Evolutionary conservation across 2,888 invertebrate species (phyloP).

Genomic region (Diarsia brunnea): DNA sequence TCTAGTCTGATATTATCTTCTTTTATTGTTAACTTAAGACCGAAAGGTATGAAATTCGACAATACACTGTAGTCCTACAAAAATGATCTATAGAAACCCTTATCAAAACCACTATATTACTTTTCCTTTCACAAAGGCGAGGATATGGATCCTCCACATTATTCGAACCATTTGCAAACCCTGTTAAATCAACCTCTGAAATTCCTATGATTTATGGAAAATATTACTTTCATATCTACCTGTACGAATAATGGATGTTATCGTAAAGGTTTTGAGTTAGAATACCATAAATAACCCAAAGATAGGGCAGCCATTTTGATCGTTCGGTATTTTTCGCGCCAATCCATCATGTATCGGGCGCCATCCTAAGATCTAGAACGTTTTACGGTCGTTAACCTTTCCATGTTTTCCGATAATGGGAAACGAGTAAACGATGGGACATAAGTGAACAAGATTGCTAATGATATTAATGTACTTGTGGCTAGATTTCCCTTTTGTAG

Average conservation of each 20-base stretch:
- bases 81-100: slow-evolving; percentile 17
- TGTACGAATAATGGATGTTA: slow-evolving; percentile 39
- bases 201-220: slow-evolving; percentile 35
- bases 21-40: background rate
- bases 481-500: slow-evolving; percentile 11
- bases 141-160: slow-evolving; percentile 33
- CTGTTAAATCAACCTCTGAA: slow-evolving; percentile 37
- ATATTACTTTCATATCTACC: slow-evolving; percentile 44
- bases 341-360: slow-evolving; percentile 21
- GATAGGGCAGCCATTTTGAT: slow-evolving; percentile 14
- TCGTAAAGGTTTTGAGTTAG: slow-evolving; percentile 24
- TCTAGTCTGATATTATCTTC: background rate
- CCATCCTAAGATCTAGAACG: slow-evolving; percentile 34
- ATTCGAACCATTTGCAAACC: slow-evolving; percentile 43
- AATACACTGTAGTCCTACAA: background rate
- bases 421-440: slow-evolving; percentile 11
- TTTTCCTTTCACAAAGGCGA: slow-evolving; percentile 26
- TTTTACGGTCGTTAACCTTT: slow-evolving; percentile 42
- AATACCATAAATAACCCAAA: slow-evolving; percentile 29
- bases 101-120: slow-evolving; percentile 24
- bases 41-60: background rate
- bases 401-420: slow-evolving; percentile 14
- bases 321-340: slow-evolving; percentile 27
- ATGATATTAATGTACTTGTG: slow-evolving; percentile 22
- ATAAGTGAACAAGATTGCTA: slow-evolving; percentile 39